Base-by-base conservation (phyloP, 2,797 vertebrate genomes). In the Aldrovandia affinis region DNA sequence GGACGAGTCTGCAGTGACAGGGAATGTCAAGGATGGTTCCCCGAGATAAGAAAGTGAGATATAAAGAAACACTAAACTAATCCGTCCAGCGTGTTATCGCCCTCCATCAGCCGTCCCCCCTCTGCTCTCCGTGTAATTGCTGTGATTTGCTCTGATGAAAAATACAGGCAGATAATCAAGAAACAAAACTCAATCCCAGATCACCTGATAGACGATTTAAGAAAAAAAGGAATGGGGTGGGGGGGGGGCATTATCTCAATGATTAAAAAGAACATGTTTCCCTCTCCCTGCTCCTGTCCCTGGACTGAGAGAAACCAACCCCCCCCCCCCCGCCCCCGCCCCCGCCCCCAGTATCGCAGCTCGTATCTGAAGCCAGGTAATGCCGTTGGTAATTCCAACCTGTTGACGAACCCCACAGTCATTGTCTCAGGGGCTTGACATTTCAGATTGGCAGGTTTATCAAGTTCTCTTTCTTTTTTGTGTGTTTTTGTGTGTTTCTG, bases 121-220 rank as follows among this genome's bases (percentile, higher is more conserved):
- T 93, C 94, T 92, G 86, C 93, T 90, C 92, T 92, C 92, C 94
- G 93, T 91, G 93, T 96, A 97, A 97, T 95, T 97, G 95, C 94
- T 96, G 94, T 94, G 94, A 97, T 97, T 96, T 96, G 94, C 95
- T 93, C 92, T 96, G 94, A 95, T 94, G 93, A 96, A 95, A 96
- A 95, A 93, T 93, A 94, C 82, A 94, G 90, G 93, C 91, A 95
- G 95, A 95, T 93, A 95, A 96, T 89, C 91, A 94, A 95, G 95
- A 94, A 92, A 90, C 86, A 87, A 88, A 94, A 91, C 89, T 92
- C 89, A 93, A 89, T 90, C 92, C 90, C 89, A 91, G 89, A 95
- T 94, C 92, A 91, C 88, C 54, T 89, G 93, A 95, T 94, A 93
- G 91, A 93, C 89, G 87, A 86, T 90, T 59, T 87, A 79, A 44